Evolutionary conservation across 2,888 invertebrate species (phyloP).

Genomic region (Ischnus inquisitorius): DNA sequence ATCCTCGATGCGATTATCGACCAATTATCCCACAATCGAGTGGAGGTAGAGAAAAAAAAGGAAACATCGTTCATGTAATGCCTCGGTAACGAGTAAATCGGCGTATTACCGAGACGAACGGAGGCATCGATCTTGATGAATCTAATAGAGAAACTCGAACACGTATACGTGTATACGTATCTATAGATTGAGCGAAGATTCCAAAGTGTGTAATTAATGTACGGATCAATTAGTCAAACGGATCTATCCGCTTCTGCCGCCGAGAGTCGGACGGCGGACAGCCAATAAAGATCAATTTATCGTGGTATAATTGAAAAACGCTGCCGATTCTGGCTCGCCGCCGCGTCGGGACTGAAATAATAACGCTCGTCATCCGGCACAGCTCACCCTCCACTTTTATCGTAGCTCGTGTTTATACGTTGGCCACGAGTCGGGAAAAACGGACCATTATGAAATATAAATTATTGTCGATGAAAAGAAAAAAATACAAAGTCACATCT

Average conservation of each 20-base stretch:
- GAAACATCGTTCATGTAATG: conserved; percentile 4
- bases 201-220: conserved; percentile 41
- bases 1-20: conserved; percentile 22
- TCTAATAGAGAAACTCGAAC: background rate
- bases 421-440: background rate
- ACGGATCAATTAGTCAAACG: conserved; percentile 42
- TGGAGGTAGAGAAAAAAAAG: conserved; percentile 14
- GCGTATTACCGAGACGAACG: background rate
- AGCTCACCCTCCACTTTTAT: conserved; percentile 4
- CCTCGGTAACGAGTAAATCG: background rate
- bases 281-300: conserved; percentile 48
- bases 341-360: conserved; percentile 38
- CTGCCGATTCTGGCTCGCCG: conserved; percentile 26
- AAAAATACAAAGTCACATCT: background rate
- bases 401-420: background rate
- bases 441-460: background rate
- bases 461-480: background rate
- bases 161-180: background rate
- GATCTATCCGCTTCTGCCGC: background rate
- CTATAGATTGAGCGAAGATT: background rate
- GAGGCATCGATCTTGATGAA: conserved; percentile 21
- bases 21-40: conserved; percentile 17
- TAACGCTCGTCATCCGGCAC: conserved; percentile 49
- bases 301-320: conserved; percentile 45
- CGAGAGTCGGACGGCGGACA: conserved; percentile 35